Evolutionary conservation across 2,113 vertebrate genomes (phyloP).

Genomic region (Agapornis roseicollis): DNA sequence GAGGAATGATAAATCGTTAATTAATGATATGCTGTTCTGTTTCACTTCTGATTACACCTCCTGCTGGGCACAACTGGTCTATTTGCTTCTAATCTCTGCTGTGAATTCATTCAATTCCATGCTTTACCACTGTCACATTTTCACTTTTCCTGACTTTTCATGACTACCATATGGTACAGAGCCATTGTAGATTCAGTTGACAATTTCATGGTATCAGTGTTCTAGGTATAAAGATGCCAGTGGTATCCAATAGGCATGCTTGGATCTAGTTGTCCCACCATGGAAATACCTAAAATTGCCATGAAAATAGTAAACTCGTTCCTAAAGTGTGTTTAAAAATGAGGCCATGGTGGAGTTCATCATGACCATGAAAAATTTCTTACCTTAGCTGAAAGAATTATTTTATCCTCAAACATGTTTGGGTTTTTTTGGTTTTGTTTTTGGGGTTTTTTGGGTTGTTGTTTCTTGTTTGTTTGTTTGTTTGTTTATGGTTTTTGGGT

Average conservation of each 20-base stretch:
- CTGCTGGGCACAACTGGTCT: conserved; percentile 44
- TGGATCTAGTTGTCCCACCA: neutral
- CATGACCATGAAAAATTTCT: conserved; percentile 14
- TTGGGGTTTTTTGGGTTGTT: no score
- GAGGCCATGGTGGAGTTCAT: neutral
- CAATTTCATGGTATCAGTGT: conserved; percentile 32
- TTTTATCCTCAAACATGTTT: neutral
- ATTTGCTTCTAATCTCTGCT: conserved; percentile 31
- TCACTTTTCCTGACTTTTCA: conserved; percentile 43
- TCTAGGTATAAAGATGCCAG: neutral
- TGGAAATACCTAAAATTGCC: conserved; percentile 42
- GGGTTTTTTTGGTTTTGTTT: no score
- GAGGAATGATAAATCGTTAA: conserved; percentile 51
- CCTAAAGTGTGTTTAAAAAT: neutral
- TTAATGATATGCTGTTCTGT: conserved; percentile 56
- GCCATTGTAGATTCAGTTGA: neutral
- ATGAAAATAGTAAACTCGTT: conserved; percentile 4
- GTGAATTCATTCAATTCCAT: conserved; percentile 33
- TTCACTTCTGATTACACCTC: conserved; percentile 56
- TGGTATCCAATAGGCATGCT: neutral
- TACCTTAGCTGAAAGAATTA: neutral
- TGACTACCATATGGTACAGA: neutral
- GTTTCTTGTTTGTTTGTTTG: no score
- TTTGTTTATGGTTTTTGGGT: no score
- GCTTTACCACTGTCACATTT: conserved; percentile 5